Percentiles rank a stretch among this genome's conserved stretches.
Evolutionary conservation across 1,140 invertebrate species (phyloP).

Genomic region (Cryptotermes secundus): DNA sequence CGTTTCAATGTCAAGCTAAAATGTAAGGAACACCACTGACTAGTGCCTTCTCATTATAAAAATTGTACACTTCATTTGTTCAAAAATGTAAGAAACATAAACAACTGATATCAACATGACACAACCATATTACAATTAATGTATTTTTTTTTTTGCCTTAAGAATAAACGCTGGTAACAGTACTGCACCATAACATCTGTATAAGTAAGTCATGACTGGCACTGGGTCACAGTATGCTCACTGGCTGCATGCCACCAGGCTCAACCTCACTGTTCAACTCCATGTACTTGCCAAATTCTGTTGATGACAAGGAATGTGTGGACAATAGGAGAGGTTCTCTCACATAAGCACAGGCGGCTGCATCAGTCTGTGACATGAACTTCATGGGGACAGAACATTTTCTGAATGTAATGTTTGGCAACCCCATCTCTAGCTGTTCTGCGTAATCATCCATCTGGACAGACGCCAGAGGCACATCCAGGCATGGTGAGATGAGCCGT

Average conservation of each 20-base stretch:
- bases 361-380: background rate
- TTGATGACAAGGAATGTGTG: background rate
- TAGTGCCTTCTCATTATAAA: conserved; percentile 8
- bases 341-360: background rate
- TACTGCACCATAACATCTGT: too few species aligned
- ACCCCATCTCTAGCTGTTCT: conserved; percentile 56
- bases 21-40: background rate
- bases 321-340: background rate
- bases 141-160: background rate
- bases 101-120: background rate
- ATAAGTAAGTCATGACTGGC: background rate
- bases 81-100: background rate
- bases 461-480: conserved; percentile 73
- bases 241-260: background rate
- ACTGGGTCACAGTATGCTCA: background rate
- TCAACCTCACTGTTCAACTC: background rate
- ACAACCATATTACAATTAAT: background rate
- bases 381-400: background rate
- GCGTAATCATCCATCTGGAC: conserved; percentile 67
- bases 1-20: background rate
- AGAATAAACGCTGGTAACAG: too few species aligned
- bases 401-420: conserved; percentile 39
- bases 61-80: conserved; percentile 8
- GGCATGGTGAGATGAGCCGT: conserved; percentile 72
- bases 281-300: background rate